phyloP scores from a whole-genome alignment of 2,888 invertebrate species.

The Seira musarum region DNA sequence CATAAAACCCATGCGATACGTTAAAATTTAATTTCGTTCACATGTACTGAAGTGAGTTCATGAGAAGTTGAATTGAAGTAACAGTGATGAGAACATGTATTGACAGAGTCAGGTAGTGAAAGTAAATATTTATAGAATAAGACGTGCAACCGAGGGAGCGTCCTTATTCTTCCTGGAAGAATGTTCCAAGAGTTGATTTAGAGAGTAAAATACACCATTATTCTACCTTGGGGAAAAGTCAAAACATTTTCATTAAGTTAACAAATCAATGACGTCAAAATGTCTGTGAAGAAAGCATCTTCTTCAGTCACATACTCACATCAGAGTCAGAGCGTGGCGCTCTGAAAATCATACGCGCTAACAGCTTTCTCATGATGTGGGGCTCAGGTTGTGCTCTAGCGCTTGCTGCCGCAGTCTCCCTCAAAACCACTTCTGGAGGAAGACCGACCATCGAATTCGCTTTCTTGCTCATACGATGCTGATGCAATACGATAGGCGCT shows the following conservation, averaged over 20 bases:
- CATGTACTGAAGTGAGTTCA: no score
- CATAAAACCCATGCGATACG: no score
- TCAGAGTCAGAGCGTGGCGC: not conserved
- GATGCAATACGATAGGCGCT: conserved; percentile 25
- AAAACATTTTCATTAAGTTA: conserved; percentile 11
- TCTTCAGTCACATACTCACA: no score
- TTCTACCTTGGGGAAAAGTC: not conserved
- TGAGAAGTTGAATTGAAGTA: no score
- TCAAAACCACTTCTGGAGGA: conserved; percentile 25
- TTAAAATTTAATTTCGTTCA: no score
- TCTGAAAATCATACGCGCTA: conserved; percentile 5
- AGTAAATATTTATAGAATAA: conserved; percentile 23
- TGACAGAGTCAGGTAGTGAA: not conserved
- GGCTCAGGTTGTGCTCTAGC: conserved; percentile 29
- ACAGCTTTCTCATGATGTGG: conserved; percentile 20
- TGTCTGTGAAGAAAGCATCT: no score
- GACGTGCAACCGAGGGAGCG: conserved; percentile 10
- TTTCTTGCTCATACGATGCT: conserved; percentile 38
- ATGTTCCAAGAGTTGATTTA: conserved; percentile 30
- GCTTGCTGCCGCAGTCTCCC: conserved; percentile 23
- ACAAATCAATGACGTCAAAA: no score
- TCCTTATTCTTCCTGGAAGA: conserved; percentile 1
- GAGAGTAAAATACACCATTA: conserved; percentile 3
- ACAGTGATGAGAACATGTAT: no score
- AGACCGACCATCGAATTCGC: not conserved